A percentile compares a stretch with the other conserved stretches of the same genome.
Conservation (phyloP, 30 jellyfish, hydroid and myxozoan species). For the Aurelia sp. region DNA sequence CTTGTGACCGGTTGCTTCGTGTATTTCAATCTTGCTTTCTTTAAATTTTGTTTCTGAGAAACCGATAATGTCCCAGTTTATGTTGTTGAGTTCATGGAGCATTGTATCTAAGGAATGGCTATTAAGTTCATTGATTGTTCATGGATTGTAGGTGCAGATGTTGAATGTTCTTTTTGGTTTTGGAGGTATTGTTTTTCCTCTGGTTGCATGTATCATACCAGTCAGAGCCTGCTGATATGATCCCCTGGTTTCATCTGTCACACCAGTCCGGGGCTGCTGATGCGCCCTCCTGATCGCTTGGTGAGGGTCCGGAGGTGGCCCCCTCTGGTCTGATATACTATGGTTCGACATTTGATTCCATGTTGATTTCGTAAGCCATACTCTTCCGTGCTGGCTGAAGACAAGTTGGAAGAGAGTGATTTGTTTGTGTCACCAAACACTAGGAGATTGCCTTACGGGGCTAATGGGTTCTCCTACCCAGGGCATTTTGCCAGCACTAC, state of each 20-base stretch:
- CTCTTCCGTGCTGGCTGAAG: conserved; percentile 64
- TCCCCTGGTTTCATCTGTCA: conserved; percentile 51
- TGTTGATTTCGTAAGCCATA: conserved; percentile 32
- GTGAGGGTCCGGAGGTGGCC: conserved; percentile 69
- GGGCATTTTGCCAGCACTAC: conserved; percentile 54
- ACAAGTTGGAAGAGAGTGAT: conserved; percentile 58
- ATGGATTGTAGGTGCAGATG: conserved; percentile 27
- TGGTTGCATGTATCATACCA: conserved; percentile 55
- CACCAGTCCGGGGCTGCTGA: conserved; percentile 66
- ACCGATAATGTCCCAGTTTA: conserved; percentile 48
- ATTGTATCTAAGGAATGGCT: conserved; percentile 9
- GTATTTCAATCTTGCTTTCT: conserved; percentile 37
- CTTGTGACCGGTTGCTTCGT: conserved; percentile 42
- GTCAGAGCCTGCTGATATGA: conserved; percentile 63
- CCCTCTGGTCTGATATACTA: conserved; percentile 48
- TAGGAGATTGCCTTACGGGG: conserved; percentile 52
- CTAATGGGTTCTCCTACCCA: conserved; percentile 45
- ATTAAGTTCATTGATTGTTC: conserved; percentile 17
- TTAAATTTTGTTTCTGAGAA: conserved; percentile 30
- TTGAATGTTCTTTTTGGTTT: conserved; percentile 4
- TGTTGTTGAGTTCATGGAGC: conserved; percentile 43
- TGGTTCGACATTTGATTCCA: conserved; percentile 43
- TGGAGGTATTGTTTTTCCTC: conserved; percentile 18
- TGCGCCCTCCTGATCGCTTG: conserved; percentile 66
- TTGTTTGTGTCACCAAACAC: conserved; percentile 50